Base-by-base conservation (phyloP, 2,888 invertebrate species). In the Seira musarum region DNA sequence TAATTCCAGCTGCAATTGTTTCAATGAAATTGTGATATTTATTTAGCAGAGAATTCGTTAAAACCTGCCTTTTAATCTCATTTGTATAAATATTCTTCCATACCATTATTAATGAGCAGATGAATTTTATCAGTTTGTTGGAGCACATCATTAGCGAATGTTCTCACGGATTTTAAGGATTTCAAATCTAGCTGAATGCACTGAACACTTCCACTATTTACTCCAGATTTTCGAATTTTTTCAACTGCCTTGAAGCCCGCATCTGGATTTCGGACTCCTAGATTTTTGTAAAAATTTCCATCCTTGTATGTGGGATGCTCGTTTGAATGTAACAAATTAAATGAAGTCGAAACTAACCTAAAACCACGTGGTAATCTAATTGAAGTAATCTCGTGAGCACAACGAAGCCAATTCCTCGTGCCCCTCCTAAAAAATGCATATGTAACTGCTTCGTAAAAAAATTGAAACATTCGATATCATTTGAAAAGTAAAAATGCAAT, bases 61-160 rank as follows among this genome's bases (percentile, higher is more conserved):
- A 40, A 40, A n/a, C n/a, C n/a, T n/a, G n/a, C n/a, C n/a, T n/a
- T n/a, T n/a, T n/a, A n/a, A n/a, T n/a, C n/a, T n/a, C n/a, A n/a
- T n/a, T n/a, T n/a, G n/a, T n/a, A n/a, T n/a, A n/a, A n/a, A n/a
- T n/a, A n/a, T n/a, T n/a, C n/a, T n/a, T n/a, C n/a, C 10, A 25
- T 89, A 93, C 93, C 94, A 89, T 96, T 96, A 89, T 96, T 96
- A 0, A 96, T 91, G 63, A 96, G 90, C 85, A 95, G 87, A 88
- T 96, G 91, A 73, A 96, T 91, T 88, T 92, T 91, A 0, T 91
- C 88, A 88, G 92, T 92, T 83, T 92, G 91, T 5, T 90, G 90
- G 84, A 91, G 90, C 10, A 97, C 91, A 75, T 90, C 90, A 40
- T 91, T 89, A 0, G 93, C 94, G 89, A 97, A 97, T 74, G 91